Percentiles rank a stretch among this genome's conserved stretches.
Conservation (phyloP, 2,113 vertebrate species). For the Osmerus mordax region DNA sequence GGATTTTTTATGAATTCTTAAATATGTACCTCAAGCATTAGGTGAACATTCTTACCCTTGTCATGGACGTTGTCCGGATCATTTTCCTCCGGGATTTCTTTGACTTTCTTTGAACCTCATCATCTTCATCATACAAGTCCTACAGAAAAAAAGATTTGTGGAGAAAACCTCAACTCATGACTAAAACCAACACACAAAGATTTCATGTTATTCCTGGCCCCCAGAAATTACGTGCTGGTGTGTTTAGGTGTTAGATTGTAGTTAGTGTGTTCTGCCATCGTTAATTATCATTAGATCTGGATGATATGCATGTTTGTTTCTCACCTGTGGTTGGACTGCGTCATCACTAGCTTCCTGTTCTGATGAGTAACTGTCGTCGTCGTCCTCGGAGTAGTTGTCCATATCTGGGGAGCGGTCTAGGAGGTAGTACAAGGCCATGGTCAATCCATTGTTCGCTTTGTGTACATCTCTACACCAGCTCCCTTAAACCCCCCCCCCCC, state of each 20-base stretch:
- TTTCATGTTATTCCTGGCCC: not conserved
- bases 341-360: conserved; percentile 64
- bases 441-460: not conserved
- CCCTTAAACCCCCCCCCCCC: too few species aligned
- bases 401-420: conserved; percentile 61
- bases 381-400: conserved; percentile 64
- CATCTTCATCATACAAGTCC: conserved; percentile 67
- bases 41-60: conserved; percentile 42
- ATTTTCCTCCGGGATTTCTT: conserved; percentile 65
- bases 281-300: not conserved
- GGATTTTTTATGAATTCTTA: too few species aligned
- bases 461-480: not conserved
- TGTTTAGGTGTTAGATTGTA: not conserved
- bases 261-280: not conserved
- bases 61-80: conserved; percentile 61
- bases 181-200: not conserved
- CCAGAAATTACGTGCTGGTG: not conserved
- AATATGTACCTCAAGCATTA: too few species aligned
- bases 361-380: conserved; percentile 64
- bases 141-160: conserved; percentile 11
- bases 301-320: not conserved
- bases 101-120: conserved; percentile 59
- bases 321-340: conserved; percentile 54
- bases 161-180: not conserved
- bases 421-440: conserved; percentile 9